Conservation (phyloP, 2,113 vertebrate genomes). For the Cichladusa arquata region DNA sequence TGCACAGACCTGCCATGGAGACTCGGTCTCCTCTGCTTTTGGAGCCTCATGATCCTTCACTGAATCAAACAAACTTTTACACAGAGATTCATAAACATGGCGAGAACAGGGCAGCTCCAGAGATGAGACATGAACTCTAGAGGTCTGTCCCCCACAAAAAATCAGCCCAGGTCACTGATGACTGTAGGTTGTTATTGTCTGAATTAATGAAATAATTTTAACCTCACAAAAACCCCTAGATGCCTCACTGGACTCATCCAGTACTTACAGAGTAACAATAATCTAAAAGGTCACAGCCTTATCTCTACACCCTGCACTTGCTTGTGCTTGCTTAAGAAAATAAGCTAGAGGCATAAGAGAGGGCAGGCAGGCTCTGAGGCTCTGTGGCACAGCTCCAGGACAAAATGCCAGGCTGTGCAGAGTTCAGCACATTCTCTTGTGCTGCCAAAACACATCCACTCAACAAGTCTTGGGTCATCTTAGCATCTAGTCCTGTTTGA, state of each 20-base stretch:
- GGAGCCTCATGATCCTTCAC: not conserved
- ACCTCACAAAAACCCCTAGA: not conserved
- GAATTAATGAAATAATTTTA: conserved; percentile 30
- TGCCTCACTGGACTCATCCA: not conserved
- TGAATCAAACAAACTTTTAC: not conserved
- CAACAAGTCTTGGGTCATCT: not conserved
- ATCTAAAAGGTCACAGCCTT: conserved; percentile 26
- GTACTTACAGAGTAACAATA: not conserved
- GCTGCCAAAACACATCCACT: not conserved
- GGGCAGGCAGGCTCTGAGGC: not conserved
- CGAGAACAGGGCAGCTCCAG: not conserved
- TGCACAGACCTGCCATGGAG: not conserved
- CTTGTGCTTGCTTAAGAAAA: not conserved
- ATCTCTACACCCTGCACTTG: not conserved
- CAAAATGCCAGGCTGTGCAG: fast-evolving
- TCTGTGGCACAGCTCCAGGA: not conserved
- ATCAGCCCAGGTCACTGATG: not conserved
- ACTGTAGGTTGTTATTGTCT: not conserved
- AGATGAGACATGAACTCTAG: not conserved
- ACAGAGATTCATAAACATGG: not conserved
- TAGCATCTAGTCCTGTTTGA: not conserved
- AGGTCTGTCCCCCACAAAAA: not conserved
- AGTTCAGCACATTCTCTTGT: not conserved
- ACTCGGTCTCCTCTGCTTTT: not conserved
- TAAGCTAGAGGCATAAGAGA: not conserved